Conservation (phyloP, 1,140 invertebrate species). For the Chrysomallon squamiferum region DNA sequence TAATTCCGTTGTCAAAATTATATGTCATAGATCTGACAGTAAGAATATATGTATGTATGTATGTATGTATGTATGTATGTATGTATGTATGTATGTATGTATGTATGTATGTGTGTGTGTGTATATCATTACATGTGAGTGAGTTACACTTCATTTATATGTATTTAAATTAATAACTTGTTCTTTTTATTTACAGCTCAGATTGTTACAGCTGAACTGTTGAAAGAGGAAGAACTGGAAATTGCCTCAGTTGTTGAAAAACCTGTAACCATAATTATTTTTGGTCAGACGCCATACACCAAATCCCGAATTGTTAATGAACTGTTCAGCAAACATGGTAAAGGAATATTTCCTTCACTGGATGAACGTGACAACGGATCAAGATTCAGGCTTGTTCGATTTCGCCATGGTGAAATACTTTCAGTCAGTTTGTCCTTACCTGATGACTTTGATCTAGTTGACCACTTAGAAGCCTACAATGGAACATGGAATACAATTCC, state of each 20-base stretch:
- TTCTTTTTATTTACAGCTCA: constrained; percentile 58
- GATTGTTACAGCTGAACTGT: constrained; percentile 56
- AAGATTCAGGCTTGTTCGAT: constrained; percentile 75
- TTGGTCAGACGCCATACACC: constrained; percentile 75
- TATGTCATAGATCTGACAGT: too few species aligned
- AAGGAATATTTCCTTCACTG: constrained; percentile 69
- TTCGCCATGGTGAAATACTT: constrained; percentile 74
- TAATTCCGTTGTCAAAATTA: too few species aligned
- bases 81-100: too few species aligned
- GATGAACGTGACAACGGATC: constrained; percentile 53
- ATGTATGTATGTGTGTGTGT: too few species aligned
- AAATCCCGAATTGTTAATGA: constrained; percentile 78
- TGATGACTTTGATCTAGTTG: constrained; percentile 79
- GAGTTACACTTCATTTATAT: too few species aligned
- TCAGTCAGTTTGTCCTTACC: constrained; percentile 75
- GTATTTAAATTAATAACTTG: too few species aligned
- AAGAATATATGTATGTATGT: too few species aligned
- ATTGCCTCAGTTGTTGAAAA: constrained; percentile 62
- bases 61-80: too few species aligned
- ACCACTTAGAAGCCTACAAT: constrained; percentile 70
- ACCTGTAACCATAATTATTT: constrained; percentile 67
- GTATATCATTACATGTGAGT: too few species aligned
- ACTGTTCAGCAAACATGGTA: constrained; percentile 68
- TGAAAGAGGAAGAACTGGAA: constrained; percentile 58
- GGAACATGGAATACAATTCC: constrained; percentile 71